Conservation (phyloP, 2,888 invertebrate genomes). For the Eupithecia subfuscata region DNA sequence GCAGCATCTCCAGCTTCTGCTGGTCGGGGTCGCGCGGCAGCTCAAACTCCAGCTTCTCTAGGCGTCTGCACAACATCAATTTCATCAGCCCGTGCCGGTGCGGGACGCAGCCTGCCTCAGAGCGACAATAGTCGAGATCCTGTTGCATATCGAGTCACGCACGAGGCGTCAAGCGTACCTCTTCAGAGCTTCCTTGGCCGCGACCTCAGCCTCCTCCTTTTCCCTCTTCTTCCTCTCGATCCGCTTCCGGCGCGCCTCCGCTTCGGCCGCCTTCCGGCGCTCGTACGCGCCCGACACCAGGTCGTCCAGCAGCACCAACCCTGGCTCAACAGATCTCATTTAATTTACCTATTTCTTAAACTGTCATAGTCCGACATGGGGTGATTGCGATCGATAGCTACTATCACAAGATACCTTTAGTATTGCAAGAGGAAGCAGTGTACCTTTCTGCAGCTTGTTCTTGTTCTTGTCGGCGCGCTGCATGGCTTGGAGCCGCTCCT, state of each 20-base stretch:
- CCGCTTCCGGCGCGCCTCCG: constrained; percentile 62
- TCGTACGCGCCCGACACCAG: constrained; percentile 84
- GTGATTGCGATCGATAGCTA: neutral
- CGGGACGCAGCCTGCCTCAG: too few species aligned
- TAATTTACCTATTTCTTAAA: too few species aligned
- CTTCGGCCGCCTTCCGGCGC: constrained; percentile 68
- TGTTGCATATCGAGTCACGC: neutral
- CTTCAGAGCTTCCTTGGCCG: constrained; percentile 65
- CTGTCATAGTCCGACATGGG: neutral
- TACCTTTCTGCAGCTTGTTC: constrained; percentile 70
- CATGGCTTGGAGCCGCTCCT: constrained; percentile 61
- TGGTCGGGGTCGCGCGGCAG: constrained; percentile 86
- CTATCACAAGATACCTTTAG: neutral
- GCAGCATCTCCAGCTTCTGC: constrained; percentile 83
- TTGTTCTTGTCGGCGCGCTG: constrained; percentile 63
- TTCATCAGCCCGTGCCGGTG: constrained; percentile 7
- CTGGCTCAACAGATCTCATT: constrained; percentile 43
- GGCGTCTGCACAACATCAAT: constrained; percentile 62
- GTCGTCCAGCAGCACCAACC: constrained; percentile 82
- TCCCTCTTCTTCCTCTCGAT: constrained; percentile 66
- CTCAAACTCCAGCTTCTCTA: constrained; percentile 82
- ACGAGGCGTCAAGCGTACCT: constrained; percentile 52
- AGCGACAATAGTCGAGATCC: neutral
- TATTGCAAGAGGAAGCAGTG: neutral
- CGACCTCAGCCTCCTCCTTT: constrained; percentile 64